Base-by-base conservation (phyloP, 2,797 vertebrate genomes). In the Luscinia luscinia region DNA sequence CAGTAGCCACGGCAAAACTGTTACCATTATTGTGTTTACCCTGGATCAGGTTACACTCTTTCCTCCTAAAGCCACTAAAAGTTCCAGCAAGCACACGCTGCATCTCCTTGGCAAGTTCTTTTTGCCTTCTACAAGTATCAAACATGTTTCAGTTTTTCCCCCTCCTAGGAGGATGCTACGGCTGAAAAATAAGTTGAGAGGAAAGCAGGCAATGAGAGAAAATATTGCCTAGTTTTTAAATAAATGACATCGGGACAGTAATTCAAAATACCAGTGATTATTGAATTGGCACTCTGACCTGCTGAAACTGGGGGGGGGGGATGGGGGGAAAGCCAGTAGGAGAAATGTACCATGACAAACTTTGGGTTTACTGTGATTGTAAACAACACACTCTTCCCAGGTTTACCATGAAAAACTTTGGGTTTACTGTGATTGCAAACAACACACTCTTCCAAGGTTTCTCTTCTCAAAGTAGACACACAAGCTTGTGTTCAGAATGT, bases 1-100 rank as follows among this genome's bases (percentile, higher is more conserved):
- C 97, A 96, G 96, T 89, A 94, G 88, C 69, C 32, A 8, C 3
- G 3, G 87, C 77, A 97, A 95, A 97, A 95, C 89, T 95, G 92
- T 97, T 97, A 96, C 96, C 62, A 57, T 92, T 96, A 96, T 87
- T 94, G 89, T 93, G 49, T 97, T 97, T 97, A 95, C 87, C 84
- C 52, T 95, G 20, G 93, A 96, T 97, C 84, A 27, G 84, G 83
- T 98, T 98, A 96, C 96, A 89, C 30, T 74, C 81, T 92, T 93
- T 96, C 78, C 77, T 95, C 80, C 76, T 66, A 94, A 95, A 97
- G 86, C 75, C 58, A 89, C 91, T 96, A 72, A 96, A 97, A 96
- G 92, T 89, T 95, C 66, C 84, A 89, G 87, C 12, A 57, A 96
- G 68, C 1, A 1, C 28, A 79, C 43, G 59, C 54, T 89, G 48